A percentile compares a stretch with the other conserved stretches of the same genome.
phyloP scores from a whole-genome alignment of 2,888 invertebrate genomes.

The Agriopis marginaria region DNA sequence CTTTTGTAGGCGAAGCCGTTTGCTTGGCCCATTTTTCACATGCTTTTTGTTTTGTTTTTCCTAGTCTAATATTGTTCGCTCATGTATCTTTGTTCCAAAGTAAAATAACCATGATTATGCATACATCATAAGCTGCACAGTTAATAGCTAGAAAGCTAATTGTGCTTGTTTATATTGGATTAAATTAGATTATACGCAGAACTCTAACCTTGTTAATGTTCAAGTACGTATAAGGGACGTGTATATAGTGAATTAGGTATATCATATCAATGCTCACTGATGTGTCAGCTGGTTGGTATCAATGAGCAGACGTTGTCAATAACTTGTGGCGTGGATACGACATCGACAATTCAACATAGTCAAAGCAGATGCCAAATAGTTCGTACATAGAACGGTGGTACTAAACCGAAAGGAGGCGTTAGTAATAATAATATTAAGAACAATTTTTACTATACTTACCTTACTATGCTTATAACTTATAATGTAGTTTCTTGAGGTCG shows the following conservation, averaged over 20 bases:
- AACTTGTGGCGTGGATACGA: constrained; percentile 52
- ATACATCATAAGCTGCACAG: neutral
- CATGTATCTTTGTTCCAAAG: neutral
- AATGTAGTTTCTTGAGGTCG: too few species aligned
- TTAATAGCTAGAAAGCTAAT: neutral
- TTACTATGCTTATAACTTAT: too few species aligned
- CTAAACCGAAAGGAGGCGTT: neutral
- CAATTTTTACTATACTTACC: too few species aligned
- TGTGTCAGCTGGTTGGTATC: constrained; percentile 47
- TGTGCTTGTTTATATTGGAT: neutral
- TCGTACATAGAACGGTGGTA: neutral
- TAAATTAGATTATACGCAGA: neutral
- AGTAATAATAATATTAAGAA: too few species aligned
- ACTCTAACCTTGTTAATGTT: neutral
- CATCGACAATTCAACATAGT: constrained; percentile 10
- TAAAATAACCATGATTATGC: neutral
- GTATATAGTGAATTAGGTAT: neutral
- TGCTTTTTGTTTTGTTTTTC: too few species aligned
- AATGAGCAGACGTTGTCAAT: constrained; percentile 47
- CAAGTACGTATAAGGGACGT: neutral
- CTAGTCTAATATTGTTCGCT: too few species aligned
- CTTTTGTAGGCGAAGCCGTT: too few species aligned
- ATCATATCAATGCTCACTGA: neutral
- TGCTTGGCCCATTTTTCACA: too few species aligned
- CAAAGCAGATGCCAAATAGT: neutral